phyloP scores from a whole-genome alignment of 1,140 invertebrate genomes.

The Cherax destructor region DNA sequence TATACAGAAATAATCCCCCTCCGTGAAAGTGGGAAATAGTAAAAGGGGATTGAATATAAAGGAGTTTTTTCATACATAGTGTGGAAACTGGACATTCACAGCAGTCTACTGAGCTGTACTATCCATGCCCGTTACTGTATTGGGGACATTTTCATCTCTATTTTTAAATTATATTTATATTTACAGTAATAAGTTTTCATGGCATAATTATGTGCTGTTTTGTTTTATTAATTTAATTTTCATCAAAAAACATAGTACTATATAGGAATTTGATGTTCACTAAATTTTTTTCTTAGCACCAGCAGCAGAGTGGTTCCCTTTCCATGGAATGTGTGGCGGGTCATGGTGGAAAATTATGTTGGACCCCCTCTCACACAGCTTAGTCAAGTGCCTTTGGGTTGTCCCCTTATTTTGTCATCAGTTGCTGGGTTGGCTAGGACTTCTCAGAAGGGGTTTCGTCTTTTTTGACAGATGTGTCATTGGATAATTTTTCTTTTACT shows the following conservation, averaged over 20 bases:
- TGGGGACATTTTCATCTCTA: no score
- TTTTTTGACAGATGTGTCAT: constrained; percentile 76
- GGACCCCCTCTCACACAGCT: constrained; percentile 74
- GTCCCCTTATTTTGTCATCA: constrained; percentile 75
- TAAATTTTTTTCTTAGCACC: constrained; percentile 29
- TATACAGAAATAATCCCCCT: no score
- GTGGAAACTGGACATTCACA: no score
- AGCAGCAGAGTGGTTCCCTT: constrained; percentile 75
- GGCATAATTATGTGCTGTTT: background rate
- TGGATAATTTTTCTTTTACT: constrained; percentile 76
- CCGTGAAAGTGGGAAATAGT: no score
- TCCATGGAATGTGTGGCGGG: constrained; percentile 76
- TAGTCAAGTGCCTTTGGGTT: constrained; percentile 74
- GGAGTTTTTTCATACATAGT: no score
- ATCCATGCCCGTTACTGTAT: no score
- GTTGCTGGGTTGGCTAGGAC: constrained; percentile 75
- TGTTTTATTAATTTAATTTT: background rate
- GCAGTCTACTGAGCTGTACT: no score
- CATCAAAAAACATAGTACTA: background rate
- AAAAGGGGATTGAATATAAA: no score
- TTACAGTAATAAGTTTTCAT: no score
- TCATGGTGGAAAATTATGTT: constrained; percentile 75
- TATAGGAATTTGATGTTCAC: background rate
- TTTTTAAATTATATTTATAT: no score
- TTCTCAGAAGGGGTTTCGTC: constrained; percentile 75